Percentiles rank a stretch among this genome's conserved stretches.
Evolutionary conservation across 2,888 invertebrate species (phyloP).

Genomic region (Gymnocheta viridis): DNA sequence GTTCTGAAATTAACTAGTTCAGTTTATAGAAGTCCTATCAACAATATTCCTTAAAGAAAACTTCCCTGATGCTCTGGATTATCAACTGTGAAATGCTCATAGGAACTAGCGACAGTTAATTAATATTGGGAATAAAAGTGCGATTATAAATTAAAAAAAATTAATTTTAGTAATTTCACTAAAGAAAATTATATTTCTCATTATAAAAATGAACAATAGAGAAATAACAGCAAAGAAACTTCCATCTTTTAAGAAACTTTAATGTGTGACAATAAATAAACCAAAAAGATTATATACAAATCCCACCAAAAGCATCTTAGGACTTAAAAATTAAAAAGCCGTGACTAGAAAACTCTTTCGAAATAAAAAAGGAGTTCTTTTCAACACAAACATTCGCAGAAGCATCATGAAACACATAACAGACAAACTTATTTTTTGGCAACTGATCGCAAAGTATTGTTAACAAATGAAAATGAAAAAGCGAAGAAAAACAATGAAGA

Average conservation of each 20-base stretch:
- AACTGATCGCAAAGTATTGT: conserved; percentile 52
- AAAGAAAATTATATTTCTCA: too few species aligned
- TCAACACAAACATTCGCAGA: too few species aligned
- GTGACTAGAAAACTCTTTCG: conserved; percentile 59
- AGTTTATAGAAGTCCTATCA: too few species aligned
- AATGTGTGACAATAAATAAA: conserved; percentile 57
- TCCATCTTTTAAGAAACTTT: conserved; percentile 39
- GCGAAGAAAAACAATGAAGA: conserved; percentile 14
- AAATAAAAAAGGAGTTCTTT: conserved; percentile 28
- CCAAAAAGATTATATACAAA: background rate
- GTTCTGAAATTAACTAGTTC: too few species aligned
- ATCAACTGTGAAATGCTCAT: too few species aligned
- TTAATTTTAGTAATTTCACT: too few species aligned
- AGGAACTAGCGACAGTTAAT: too few species aligned
- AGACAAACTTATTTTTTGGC: conserved; percentile 46
- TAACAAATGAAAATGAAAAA: conserved; percentile 51
- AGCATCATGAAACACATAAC: background rate
- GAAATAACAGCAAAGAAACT: background rate
- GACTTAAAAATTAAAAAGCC: conserved; percentile 46
- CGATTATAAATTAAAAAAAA: too few species aligned
- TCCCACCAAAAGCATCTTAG: conserved; percentile 13
- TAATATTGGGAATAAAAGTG: too few species aligned
- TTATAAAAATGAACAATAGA: background rate
- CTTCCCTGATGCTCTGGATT: too few species aligned
- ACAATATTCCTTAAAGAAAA: too few species aligned